Conservation (phyloP, 2,113 vertebrate genomes). For the Pardalotus punctatus region DNA sequence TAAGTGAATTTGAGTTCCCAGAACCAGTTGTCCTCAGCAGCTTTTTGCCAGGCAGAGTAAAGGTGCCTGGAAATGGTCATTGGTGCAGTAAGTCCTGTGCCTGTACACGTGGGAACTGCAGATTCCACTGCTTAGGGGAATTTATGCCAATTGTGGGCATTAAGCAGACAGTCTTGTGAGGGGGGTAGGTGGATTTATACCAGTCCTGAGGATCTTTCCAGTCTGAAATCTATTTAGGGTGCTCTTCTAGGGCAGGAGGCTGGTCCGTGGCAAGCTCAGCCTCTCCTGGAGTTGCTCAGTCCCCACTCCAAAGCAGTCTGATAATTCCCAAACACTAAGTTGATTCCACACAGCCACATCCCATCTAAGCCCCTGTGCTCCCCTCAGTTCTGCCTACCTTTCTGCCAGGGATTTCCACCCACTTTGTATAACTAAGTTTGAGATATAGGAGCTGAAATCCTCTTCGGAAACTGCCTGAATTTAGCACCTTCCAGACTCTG, state of each 20-base stretch:
- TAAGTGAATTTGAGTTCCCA: background rate
- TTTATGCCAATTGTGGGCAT: background rate
- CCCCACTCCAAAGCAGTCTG: background rate
- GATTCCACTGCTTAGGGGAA: background rate
- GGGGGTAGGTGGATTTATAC: background rate
- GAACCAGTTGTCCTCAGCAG: background rate
- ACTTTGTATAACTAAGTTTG: background rate
- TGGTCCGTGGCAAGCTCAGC: background rate
- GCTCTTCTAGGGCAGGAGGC: background rate
- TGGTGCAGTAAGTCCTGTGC: background rate
- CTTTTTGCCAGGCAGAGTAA: background rate
- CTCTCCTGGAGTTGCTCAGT: background rate
- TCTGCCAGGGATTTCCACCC: background rate
- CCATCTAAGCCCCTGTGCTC: background rate
- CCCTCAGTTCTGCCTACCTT: background rate
- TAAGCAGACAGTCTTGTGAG: background rate
- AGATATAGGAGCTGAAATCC: background rate
- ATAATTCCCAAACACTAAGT: background rate
- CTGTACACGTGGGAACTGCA: background rate
- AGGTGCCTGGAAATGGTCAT: background rate
- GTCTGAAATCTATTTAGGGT: background rate
- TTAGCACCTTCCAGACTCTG: background rate
- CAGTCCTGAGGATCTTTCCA: background rate
- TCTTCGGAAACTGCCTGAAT: background rate
- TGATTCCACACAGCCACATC: background rate